A percentile compares a stretch with the other conserved stretches of the same genome.
These are phyloP conservation scores for Phrixothrix hirtus DNA, from an alignment of 2,888 invertebrate species.

Conservation along the genomic window DNA sequence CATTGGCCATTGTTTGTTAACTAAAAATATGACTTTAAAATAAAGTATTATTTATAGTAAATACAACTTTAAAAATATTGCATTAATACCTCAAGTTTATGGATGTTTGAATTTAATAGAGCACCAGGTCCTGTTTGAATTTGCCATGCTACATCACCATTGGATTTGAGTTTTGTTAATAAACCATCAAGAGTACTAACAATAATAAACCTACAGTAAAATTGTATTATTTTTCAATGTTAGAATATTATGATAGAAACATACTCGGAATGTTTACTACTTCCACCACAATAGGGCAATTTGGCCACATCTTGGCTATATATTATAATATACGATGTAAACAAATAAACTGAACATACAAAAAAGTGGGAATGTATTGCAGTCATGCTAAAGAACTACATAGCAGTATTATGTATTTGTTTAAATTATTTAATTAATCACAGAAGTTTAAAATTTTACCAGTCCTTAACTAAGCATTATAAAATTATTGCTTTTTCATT, in stretches of 20 bases:
- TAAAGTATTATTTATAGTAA: not conserved
- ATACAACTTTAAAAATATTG: not conserved
- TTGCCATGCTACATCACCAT: conserved; percentile 76
- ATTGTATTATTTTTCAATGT: too few relatives aligned
- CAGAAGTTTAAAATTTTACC: too few relatives aligned
- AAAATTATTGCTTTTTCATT: too few relatives aligned
- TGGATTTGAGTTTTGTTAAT: conserved; percentile 77
- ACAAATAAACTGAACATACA: conserved; percentile 5
- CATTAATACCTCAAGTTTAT: conserved; percentile 74
- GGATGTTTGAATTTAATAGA: conserved; percentile 86
- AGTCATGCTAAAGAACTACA: conserved; percentile 8
- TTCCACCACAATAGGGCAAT: conserved; percentile 20
- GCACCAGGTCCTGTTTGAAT: conserved; percentile 75
- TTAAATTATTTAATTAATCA: not conserved
- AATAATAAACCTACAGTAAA: conserved; percentile 73
- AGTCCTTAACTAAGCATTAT: too few relatives aligned
- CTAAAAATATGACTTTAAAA: conserved; percentile 54
- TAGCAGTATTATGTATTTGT: not conserved
- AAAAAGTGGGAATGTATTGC: conserved; percentile 4
- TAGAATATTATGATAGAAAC: too few relatives aligned
- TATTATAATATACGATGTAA: conserved; percentile 9
- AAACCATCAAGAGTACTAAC: conserved; percentile 91
- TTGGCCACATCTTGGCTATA: conserved; percentile 18
- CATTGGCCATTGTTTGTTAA: conserved; percentile 82
- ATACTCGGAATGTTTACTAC: conserved; percentile 17